Percentiles rank a stretch among this genome's conserved stretches.
Conservation (phyloP, 2,113 vertebrate genomes). For the Felis chaus region DNA sequence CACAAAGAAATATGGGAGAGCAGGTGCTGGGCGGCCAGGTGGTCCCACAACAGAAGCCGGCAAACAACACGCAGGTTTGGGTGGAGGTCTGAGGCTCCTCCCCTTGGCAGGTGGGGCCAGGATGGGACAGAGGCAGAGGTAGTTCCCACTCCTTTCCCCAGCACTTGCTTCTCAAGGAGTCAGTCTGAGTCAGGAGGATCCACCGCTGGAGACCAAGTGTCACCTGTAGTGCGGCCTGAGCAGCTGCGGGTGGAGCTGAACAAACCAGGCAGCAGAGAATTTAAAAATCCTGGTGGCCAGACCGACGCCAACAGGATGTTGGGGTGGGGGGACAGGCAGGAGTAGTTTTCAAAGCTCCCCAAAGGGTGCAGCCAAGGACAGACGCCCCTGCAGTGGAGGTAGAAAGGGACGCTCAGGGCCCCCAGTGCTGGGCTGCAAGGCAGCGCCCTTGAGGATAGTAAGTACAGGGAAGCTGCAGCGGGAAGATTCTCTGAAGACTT, state of each 20-base stretch:
- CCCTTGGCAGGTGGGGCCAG: background rate
- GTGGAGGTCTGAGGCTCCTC: background rate
- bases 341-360: background rate
- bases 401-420: fast-evolving
- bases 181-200: background rate
- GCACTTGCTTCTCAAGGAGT: background rate
- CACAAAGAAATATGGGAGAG: background rate
- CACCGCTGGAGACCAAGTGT: background rate
- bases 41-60: background rate
- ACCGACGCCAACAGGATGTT: background rate
- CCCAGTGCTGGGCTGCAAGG: fast-evolving
- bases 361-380: background rate
- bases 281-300: background rate
- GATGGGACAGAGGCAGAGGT: background rate
- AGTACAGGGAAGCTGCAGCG: background rate
- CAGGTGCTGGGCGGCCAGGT: background rate
- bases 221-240: background rate
- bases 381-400: background rate
- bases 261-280: too few relatives aligned
- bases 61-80: background rate
- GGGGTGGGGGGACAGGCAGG: background rate
- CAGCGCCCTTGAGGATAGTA: background rate
- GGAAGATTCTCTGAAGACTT: background rate
- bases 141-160: background rate
- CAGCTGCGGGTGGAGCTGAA: fast-evolving